Base-by-base conservation (phyloP, 2,113 vertebrate genomes). In the Zosterops japonicus region DNA sequence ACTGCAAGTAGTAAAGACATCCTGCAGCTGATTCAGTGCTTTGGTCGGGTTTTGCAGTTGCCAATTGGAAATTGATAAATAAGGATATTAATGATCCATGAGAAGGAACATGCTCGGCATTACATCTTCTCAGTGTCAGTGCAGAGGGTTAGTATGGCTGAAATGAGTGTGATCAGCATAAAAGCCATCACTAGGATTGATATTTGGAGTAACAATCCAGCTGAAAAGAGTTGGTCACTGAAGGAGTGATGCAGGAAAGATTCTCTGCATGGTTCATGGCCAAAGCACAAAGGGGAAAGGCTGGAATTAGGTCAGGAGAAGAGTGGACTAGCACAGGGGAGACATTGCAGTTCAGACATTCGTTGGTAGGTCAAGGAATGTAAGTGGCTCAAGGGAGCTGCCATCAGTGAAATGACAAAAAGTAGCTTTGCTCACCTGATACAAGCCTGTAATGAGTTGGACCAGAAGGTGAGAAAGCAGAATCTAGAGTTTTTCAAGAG, bases 401-500 rank as follows among this genome's bases (percentile, higher is more conserved):
- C 9, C 5, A 25, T 76, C 78, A 53, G 81, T 19, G 70, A 91
- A 93, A 92, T 84, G 87, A 78, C 95, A 93, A 78, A 70, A 89
- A 93, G 93, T 36, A 74, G 78, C 50, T 96, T 56, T 64, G 46
- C 84, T 84, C 90, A 75, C 87, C 92, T 82, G 90, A 91, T 93
- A 89, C 8, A 33, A 52, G 69, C 52, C 74, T 85, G 35, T 28
- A 46, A 17, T 39, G 28, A 29, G 78, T 71, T 87, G 64, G 82
- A 70, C 85, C 44, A n/a, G 77, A 91, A 93, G 74, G 90, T 68
- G 81, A 84, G 92, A 94, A 89, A 93, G 81, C 25, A 79, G 92
- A 91, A 90, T 89, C 83, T 87, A 67, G 94, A 89, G 87, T 27
- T 94, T 87, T 95, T 84, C 89, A 91, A 95, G 91, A 95, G 87